These are phyloP conservation scores for Lasioglossum vierecki DNA, from an alignment of 2,888 invertebrate species.

Conservation along the genomic window DNA sequence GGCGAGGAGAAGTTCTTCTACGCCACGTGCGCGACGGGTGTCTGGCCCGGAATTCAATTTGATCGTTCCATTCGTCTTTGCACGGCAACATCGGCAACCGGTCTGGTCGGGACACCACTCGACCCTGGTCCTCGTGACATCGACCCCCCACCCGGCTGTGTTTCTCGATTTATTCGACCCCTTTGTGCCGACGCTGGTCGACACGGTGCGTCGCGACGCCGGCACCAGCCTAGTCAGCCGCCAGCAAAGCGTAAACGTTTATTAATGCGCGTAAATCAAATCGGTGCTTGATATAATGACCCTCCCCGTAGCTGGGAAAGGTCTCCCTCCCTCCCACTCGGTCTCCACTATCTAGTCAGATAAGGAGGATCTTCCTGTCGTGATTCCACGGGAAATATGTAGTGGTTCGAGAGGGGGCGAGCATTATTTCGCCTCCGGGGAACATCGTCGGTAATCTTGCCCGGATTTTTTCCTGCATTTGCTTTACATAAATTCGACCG, in stretches of 20 bases:
- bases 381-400: neutral
- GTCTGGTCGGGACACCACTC: slow-evolving; percentile 1
- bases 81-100: slow-evolving; percentile 41
- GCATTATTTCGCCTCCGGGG: neutral
- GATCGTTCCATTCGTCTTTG: slow-evolving; percentile 76
- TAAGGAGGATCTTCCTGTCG: slow-evolving; percentile 17
- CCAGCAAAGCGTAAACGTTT: slow-evolving; percentile 73
- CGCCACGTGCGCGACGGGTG: slow-evolving; percentile 59
- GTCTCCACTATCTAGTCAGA: neutral
- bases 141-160: slow-evolving; percentile 12
- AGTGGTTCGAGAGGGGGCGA: neutral
- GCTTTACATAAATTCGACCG: neutral
- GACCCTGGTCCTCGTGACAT: slow-evolving; percentile 28
- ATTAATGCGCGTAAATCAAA: slow-evolving; percentile 79
- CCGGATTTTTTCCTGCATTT: neutral
- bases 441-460: neutral
- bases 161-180: slow-evolving; percentile 53
- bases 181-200: slow-evolving; percentile 60
- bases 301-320: slow-evolving; percentile 43
- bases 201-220: slow-evolving; percentile 23
- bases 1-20: neutral
- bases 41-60: slow-evolving; percentile 79
- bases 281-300: slow-evolving; percentile 73
- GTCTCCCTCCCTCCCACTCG: neutral
- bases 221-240: neutral